Percentiles rank a stretch among this genome's conserved stretches.
Evolutionary conservation across 53 echinoderm and acorn worm species (phyloP).

Genomic region (Patiria pectinifera): DNA sequence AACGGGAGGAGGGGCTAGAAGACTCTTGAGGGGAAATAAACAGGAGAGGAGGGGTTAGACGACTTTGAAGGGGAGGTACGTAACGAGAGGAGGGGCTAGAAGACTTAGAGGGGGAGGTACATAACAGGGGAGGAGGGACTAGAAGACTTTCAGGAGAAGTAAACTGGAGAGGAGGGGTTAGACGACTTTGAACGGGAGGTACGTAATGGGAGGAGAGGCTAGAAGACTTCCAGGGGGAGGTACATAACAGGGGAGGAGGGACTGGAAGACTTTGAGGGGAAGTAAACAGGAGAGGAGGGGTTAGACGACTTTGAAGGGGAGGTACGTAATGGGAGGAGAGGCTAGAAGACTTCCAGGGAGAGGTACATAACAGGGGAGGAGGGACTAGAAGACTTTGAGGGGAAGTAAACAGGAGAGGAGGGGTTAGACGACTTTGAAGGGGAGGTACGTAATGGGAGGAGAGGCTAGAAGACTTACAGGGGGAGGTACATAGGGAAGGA

Average conservation of each 20-base stretch:
- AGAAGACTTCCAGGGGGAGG: conserved; percentile 78
- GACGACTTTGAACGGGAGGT: too few relatives aligned
- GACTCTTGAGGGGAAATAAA: too few relatives aligned
- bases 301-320: too few relatives aligned
- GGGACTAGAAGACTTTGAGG: too few relatives aligned
- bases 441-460: conserved; percentile 59
- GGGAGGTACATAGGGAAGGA: conserved; percentile 43
- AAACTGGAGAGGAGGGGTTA: too few relatives aligned
- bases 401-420: conserved; percentile 42
- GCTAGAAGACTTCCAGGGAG: conserved; percentile 78
- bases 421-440: not conserved
- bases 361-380: conserved; percentile 42
- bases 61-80: too few relatives aligned
- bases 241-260: conserved; percentile 43
- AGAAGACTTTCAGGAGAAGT: too few relatives aligned
- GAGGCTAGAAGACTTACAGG: conserved; percentile 74
- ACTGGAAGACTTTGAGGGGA: conserved; percentile 81
- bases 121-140: conserved; percentile 24
- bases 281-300: conserved; percentile 10
- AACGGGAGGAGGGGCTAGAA: not conserved
- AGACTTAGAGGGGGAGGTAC: conserved; percentile 75
- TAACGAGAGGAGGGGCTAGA: conserved; percentile 79
- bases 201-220: conserved; percentile 76
- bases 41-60: too few relatives aligned
- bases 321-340: conserved; percentile 65